A percentile compares a stretch with the other conserved stretches of the same genome.
phyloP scores from a whole-genome alignment of 92 coral and sea anemone genomes.

The Galaxea fascicularis region DNA sequence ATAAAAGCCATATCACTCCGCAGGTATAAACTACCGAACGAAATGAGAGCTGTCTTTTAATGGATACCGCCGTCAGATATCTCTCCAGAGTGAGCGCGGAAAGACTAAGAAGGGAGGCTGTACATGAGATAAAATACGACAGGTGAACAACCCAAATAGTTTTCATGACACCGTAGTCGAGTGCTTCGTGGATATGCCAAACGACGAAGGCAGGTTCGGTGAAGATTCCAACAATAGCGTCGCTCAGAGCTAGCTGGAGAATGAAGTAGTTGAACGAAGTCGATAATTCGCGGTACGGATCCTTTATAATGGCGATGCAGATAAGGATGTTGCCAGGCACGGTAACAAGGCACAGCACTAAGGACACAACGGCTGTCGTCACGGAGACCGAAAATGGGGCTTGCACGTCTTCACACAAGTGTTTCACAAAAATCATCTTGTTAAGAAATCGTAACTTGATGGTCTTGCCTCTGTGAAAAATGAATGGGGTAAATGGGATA shows the following conservation, averaged over 20 bases:
- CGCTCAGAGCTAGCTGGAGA: constrained; percentile 86
- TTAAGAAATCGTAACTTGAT: not conserved
- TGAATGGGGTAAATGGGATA: too few species aligned
- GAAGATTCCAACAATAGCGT: constrained; percentile 76
- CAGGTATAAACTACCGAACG: constrained; percentile 48
- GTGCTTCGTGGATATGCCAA: constrained; percentile 82
- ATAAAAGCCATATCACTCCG: constrained; percentile 56
- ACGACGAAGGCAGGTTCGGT: constrained; percentile 87
- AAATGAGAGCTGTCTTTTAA: constrained; percentile 63
- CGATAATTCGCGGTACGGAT: constrained; percentile 80
- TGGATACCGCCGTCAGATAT: constrained; percentile 77
- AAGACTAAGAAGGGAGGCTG: constrained; percentile 85
- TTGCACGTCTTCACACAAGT: constrained; percentile 64
- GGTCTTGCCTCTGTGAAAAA: not conserved
- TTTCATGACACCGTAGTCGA: constrained; percentile 61
- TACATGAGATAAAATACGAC: constrained; percentile 77
- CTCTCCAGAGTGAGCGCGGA: constrained; percentile 88
- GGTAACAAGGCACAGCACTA: constrained; percentile 75
- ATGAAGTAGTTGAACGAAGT: constrained; percentile 93
- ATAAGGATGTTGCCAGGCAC: constrained; percentile 87
- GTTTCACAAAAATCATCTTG: constrained; percentile 62
- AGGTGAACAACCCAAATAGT: constrained; percentile 74
- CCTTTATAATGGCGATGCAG: constrained; percentile 79
- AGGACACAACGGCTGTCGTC: constrained; percentile 73
- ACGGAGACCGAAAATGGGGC: constrained; percentile 79